Conservation (phyloP, 92 coral and sea anemone genomes). For the Paramuricea clavata region DNA sequence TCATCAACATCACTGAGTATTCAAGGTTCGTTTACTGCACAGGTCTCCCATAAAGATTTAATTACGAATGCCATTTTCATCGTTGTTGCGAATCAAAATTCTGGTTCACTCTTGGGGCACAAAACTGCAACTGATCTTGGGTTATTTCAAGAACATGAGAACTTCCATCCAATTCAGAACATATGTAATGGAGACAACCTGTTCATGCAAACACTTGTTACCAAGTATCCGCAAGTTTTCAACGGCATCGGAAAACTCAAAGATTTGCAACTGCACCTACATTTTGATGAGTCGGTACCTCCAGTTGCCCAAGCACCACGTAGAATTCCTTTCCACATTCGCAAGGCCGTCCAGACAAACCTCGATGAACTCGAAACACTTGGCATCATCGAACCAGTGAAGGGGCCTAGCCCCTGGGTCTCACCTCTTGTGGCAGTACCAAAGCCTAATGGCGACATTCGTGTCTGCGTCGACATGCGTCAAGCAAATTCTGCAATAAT, state of each 20-base stretch:
- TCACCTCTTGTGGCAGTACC: constrained; percentile 44
- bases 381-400: constrained; percentile 31
- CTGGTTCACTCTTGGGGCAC: constrained; percentile 17
- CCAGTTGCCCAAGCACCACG: constrained; percentile 44
- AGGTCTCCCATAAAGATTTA: neutral
- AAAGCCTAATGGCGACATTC: constrained; percentile 39
- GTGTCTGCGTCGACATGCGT: neutral
- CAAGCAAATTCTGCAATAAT: constrained; percentile 16
- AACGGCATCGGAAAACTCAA: neutral
- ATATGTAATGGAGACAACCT: neutral
- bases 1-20: neutral
- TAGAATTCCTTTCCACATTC: constrained; percentile 47
- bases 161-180: neutral
- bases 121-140: constrained; percentile 1
- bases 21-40: constrained; percentile 1
- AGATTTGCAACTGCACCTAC: too few species aligned
- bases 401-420: constrained; percentile 36
- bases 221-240: neutral
- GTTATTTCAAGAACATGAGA: constrained; percentile 11
- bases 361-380: neutral
- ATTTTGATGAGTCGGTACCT: neutral
- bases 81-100: constrained; percentile 8
- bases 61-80: neutral
- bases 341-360: neutral
- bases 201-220: neutral